Evolutionary conservation across 2,797 vertebrate genomes (phyloP).

Genomic region (Fistularia tabacaria): DNA sequence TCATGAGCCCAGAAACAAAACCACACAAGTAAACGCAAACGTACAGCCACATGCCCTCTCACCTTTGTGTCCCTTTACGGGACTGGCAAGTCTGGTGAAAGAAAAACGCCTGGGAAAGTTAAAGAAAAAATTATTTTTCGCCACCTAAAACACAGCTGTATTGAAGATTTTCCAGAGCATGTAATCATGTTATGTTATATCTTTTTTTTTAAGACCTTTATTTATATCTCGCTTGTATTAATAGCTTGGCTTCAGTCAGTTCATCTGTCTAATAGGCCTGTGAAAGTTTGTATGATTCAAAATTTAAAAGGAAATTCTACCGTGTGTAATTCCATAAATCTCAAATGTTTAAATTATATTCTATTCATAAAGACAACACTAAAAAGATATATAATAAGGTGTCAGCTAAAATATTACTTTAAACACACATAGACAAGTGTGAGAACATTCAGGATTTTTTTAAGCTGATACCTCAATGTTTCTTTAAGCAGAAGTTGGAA

Average conservation of each 20-base stretch:
- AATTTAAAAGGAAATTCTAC: neutral
- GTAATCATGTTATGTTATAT: constrained; percentile 37
- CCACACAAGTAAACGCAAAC: constrained; percentile 10
- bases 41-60: constrained; percentile 14
- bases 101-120: neutral
- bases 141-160: constrained; percentile 20
- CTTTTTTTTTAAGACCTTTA: no score
- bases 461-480: neutral
- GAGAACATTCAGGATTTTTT: no score
- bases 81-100: neutral
- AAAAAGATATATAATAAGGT: no score
- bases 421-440: no score
- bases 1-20: constrained; percentile 31
- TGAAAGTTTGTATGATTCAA: neutral
- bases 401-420: no score
- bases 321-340: no score
- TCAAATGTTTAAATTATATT: no score
- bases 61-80: constrained; percentile 12
- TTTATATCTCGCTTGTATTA: constrained; percentile 56
- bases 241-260: constrained; percentile 44
- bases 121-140: constrained; percentile 29
- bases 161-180: constrained; percentile 37
- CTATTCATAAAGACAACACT: no score
- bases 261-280: constrained; percentile 10
- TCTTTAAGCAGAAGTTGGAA: constrained; percentile 29